Percentiles rank a stretch among this genome's conserved stretches.
These are phyloP conservation scores for Brachylomia viminalis DNA, from an alignment of 2,888 invertebrate species.

Conservation along the genomic window DNA sequence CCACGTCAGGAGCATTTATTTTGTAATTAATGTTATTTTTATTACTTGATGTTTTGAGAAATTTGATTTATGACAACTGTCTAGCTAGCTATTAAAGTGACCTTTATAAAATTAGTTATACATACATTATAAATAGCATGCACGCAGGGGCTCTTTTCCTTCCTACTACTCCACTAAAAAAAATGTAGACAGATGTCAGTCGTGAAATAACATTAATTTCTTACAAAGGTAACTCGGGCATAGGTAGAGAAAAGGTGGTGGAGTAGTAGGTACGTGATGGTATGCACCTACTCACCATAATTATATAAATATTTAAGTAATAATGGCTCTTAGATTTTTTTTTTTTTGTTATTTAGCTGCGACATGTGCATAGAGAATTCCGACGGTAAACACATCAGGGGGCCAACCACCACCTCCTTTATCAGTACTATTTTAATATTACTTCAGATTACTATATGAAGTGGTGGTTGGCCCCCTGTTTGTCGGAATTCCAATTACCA, in stretches of 20 bases:
- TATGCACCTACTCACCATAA: not conserved
- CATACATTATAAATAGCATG: not conserved
- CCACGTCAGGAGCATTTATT: not conserved
- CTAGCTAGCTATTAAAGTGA: too few relatives aligned
- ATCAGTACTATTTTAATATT: too few relatives aligned
- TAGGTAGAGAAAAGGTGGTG: too few relatives aligned
- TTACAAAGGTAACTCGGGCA: too few relatives aligned
- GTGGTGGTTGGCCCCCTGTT: too few relatives aligned
- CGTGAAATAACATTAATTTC: not conserved
- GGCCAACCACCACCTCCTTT: too few relatives aligned
- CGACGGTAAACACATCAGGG: not conserved
- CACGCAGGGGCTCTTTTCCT: not conserved
- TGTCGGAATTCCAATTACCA: constrained; percentile 11
- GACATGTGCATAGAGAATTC: not conserved
- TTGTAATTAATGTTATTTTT: constrained; percentile 20
- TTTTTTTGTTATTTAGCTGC: not conserved
- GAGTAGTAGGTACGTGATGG: not conserved
- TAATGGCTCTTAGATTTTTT: not conserved
- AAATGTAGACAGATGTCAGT: not conserved
- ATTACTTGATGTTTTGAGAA: constrained; percentile 13
- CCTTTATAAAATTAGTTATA: not conserved
- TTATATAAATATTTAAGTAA: not conserved
- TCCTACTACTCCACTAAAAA: not conserved
- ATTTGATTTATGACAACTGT: constrained; percentile 9
- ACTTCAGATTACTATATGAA: too few relatives aligned